A percentile compares a stretch with the other conserved stretches of the same genome.
Conservation (phyloP, 2,888 invertebrate genomes). For the Stegophylla sp. region DNA sequence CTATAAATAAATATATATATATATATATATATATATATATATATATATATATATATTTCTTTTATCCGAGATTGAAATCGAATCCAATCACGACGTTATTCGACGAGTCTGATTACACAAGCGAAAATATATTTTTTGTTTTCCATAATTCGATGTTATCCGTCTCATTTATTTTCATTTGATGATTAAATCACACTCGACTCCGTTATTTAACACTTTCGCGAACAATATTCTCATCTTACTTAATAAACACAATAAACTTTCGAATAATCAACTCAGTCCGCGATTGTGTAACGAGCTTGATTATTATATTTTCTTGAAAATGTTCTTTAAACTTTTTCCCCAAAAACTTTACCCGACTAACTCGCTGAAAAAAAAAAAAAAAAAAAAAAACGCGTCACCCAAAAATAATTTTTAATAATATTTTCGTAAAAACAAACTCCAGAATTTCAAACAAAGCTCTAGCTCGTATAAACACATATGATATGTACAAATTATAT, state of each 20-base stretch:
- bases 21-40: no score
- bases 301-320: constrained; percentile 13
- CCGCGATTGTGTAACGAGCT: not conserved
- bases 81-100: not conserved
- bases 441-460: not conserved
- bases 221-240: constrained; percentile 21
- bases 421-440: not conserved
- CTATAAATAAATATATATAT: no score
- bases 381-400: not conserved
- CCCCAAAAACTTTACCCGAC: not conserved
- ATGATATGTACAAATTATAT: not conserved
- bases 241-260: constrained; percentile 6
- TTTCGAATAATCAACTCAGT: constrained; percentile 1
- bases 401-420: constrained; percentile 8
- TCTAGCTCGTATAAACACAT: not conserved
- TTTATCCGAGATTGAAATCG: not conserved
- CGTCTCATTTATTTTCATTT: constrained; percentile 17
- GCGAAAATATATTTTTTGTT: constrained; percentile 26
- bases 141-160: not conserved
- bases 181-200: not conserved
- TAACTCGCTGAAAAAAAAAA: not conserved
- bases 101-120: not conserved
- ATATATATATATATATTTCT: no score
- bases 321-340: not conserved
- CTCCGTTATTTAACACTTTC: not conserved